Conservation (phyloP, 2,113 vertebrate species). For the Solea solea region DNA sequence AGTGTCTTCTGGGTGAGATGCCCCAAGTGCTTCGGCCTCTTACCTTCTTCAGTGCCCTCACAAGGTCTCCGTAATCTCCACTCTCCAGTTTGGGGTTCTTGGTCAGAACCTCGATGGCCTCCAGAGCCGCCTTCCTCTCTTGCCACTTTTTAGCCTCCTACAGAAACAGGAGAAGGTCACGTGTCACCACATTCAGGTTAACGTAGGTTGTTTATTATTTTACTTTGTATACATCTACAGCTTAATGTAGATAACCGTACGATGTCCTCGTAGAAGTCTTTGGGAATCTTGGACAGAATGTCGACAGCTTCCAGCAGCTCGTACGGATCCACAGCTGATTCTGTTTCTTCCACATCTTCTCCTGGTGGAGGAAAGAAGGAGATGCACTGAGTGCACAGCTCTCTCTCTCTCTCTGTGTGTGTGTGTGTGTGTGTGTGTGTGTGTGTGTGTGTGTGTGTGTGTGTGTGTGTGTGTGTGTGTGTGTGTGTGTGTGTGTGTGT, state of each 20-base stretch:
- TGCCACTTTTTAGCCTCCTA: slow-evolving; percentile 99
- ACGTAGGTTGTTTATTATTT: no score
- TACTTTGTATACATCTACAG: no score
- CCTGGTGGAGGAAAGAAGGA: slow-evolving; percentile 61
- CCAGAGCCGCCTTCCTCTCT: slow-evolving; percentile 96
- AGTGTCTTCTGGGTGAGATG: no score
- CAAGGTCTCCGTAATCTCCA: slow-evolving; percentile 95
- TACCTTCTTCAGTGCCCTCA: slow-evolving; percentile 96
- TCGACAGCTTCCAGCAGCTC: slow-evolving; percentile 96
- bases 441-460: background rate
- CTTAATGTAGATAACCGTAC: slow-evolving; percentile 77
- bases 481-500: background rate
- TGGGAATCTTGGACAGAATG: slow-evolving; percentile 95
- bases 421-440: no score
- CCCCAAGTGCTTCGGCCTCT: background rate
- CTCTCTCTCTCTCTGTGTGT: no score
- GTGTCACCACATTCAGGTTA: background rate
- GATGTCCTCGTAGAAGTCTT: slow-evolving; percentile 99
- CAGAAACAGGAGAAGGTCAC: background rate
- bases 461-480: no score
- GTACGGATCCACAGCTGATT: slow-evolving; percentile 90
- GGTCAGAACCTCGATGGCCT: slow-evolving; percentile 88
- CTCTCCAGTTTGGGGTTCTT: slow-evolving; percentile 96
- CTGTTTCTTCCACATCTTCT: slow-evolving; percentile 85
- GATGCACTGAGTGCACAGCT: no score